Base-by-base conservation (phyloP, 2,797 vertebrate species). In the Thaleichthys pacificus region DNA sequence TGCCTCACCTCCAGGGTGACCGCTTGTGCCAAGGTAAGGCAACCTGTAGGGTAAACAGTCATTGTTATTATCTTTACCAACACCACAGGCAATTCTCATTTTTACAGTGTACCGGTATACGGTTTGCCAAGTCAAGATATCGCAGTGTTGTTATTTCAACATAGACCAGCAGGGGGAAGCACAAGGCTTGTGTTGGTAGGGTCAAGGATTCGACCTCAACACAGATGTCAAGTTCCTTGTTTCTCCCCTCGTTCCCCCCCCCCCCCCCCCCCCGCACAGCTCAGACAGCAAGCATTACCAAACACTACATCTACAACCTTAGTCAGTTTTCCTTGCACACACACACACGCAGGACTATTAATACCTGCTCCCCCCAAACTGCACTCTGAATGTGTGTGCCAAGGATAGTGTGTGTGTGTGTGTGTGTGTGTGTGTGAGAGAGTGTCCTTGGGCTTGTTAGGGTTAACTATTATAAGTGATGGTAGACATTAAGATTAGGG, bases 1-100 rank as follows among this genome's bases (percentile, higher is more conserved):
- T 95, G 84, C 3, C 70, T 94, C 83, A 99, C 96, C 76, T 95
- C 93, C n/a, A 98, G 94, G 5, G 76, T 86, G 14, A 93, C 78
- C 1, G 92, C 91, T 42, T 90, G 89, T 3, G 81, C 77, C 62
- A 80, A 32, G 8, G 49, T 58, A 68, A 83, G 30, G n/a, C 65
- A 81, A 56, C 89, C 94, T 95, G 84, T 71, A 61, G 61, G 26
- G 21, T 70, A 3, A 62, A 64, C 19, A 70, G 17, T 32, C 70
- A 64, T 51, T 54, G 5, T 26, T 6, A 66, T n/a, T 21, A 65
- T 47, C 56, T 57, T 49, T 30, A 71, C 11, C 64, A 49, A 54
- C 63, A 66, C 51, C 17, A n/a, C 19, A 3, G 17, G 17, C 17
- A n/a, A 56, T 8, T 11, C 17, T 56, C 19, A 19, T 56, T n/a